Conservation (phyloP, 2,113 vertebrate genomes). For the Tenrec ecaudatus region DNA sequence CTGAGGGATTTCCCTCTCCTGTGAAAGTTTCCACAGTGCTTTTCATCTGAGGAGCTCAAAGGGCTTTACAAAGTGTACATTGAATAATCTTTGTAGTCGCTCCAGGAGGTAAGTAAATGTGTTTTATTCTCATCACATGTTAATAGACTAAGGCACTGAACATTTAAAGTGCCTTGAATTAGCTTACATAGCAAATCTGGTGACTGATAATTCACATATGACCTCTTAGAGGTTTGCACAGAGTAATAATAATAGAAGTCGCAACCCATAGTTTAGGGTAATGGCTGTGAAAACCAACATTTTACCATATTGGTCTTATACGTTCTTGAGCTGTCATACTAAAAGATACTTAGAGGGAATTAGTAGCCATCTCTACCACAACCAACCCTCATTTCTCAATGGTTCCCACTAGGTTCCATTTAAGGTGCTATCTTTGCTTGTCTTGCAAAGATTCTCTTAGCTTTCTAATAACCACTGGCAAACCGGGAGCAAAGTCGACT, state of each 20-base stretch:
- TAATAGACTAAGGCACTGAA: constrained; percentile 58
- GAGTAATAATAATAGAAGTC: constrained; percentile 8
- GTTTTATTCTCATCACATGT: not conserved
- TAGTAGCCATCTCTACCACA: constrained; percentile 5
- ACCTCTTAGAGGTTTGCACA: constrained; percentile 40
- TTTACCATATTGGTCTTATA: not conserved
- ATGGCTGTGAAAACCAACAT: not conserved
- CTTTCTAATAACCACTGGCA: not conserved
- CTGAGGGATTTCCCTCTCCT: not conserved
- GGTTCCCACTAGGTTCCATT: constrained; percentile 31
- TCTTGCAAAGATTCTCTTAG: constrained; percentile 3
- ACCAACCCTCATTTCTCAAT: not conserved
- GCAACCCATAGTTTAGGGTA: constrained; percentile 3
- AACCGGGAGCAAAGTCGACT: not conserved
- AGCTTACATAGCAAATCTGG: not conserved
- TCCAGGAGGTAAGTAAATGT: constrained; percentile 57
- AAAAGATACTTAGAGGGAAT: not conserved
- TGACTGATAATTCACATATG: not conserved
- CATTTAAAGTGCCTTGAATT: constrained; percentile 58
- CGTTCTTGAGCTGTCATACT: not conserved
- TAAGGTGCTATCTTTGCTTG: constrained; percentile 62
- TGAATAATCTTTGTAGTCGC: not conserved
- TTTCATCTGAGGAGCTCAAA: constrained; percentile 76
- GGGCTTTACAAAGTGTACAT: not conserved
- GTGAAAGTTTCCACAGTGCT: constrained; percentile 50